Evolutionary conservation across 2,888 invertebrate genomes (phyloP).

Genomic region (Xanthostigma xanthostigma): DNA sequence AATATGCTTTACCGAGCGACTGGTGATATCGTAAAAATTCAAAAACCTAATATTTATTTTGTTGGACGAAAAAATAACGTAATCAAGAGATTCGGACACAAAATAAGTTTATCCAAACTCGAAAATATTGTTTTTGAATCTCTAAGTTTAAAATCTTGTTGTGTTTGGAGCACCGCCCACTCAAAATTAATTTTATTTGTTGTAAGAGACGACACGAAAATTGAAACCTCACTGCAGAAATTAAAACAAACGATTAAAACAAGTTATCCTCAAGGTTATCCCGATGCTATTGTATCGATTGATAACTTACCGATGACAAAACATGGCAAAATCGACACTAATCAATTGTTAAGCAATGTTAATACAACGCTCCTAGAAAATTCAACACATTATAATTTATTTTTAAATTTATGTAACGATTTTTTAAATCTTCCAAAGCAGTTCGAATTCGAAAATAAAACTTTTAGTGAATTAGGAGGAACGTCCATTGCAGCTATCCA

Average conservation of each 20-base stretch:
- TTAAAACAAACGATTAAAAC: constrained; percentile 33
- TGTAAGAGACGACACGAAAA: constrained; percentile 21
- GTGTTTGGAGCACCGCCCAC: constrained; percentile 36
- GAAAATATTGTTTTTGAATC: constrained; percentile 34
- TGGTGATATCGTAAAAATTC: constrained; percentile 54
- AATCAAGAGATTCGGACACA: constrained; percentile 64
- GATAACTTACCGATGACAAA: constrained; percentile 41
- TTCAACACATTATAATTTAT: neutral
- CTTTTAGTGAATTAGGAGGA: constrained; percentile 50
- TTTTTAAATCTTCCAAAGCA: constrained; percentile 4
- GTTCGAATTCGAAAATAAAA: constrained; percentile 14
- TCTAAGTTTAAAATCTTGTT: constrained; percentile 33
- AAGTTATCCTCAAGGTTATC: constrained; percentile 25
- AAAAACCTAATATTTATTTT: constrained; percentile 37
- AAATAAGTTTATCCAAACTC: constrained; percentile 43
- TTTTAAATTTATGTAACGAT: neutral
- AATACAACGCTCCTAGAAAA: constrained; percentile 17
- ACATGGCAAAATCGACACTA: constrained; percentile 55
- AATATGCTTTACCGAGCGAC: constrained; percentile 39
- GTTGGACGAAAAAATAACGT: constrained; percentile 51
- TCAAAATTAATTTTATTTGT: constrained; percentile 36
- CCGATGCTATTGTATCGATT: constrained; percentile 47
- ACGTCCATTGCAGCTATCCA: constrained; percentile 54
- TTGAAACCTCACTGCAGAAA: constrained; percentile 26
- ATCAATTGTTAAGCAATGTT: constrained; percentile 27